These are phyloP conservation scores for Hyposoter dolosus DNA, from an alignment of 2,888 invertebrate genomes.

Conservation along the genomic window DNA sequence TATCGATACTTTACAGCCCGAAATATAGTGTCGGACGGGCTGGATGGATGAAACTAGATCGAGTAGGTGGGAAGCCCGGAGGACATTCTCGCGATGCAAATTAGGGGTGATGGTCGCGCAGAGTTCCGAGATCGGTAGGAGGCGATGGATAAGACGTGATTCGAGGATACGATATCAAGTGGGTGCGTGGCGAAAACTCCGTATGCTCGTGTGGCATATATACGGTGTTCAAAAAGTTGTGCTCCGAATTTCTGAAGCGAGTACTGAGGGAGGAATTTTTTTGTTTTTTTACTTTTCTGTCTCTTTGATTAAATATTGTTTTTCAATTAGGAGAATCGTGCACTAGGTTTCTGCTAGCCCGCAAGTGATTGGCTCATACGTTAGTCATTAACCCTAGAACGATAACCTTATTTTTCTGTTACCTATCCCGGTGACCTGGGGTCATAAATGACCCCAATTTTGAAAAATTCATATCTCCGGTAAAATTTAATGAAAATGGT, in stretches of 20 bases:
- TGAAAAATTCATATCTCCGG: no score
- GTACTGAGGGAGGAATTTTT: background rate
- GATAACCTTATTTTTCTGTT: no score
- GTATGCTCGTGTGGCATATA: constrained; percentile 9
- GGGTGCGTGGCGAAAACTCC: constrained; percentile 66
- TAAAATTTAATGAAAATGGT: no score
- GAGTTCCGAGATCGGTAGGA: constrained; percentile 71
- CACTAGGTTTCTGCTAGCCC: background rate
- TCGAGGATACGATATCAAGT: constrained; percentile 67
- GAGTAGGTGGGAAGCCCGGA: constrained; percentile 17
- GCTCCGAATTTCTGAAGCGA: background rate
- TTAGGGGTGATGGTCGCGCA: constrained; percentile 71
- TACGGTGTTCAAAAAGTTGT: background rate
- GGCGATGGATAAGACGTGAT: constrained; percentile 76
- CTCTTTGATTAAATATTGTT: background rate
- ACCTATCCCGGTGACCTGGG: no score
- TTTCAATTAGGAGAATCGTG: background rate
- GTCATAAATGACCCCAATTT: no score
- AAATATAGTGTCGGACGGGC: background rate
- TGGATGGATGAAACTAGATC: constrained; percentile 6
- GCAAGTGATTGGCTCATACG: background rate
- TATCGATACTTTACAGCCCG: background rate
- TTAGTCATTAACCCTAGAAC: no score
- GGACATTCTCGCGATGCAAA: constrained; percentile 75
- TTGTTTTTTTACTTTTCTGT: background rate